Evolutionary conservation across 2,797 vertebrate genomes (phyloP).

Genomic region (Apogon talboti): DNA sequence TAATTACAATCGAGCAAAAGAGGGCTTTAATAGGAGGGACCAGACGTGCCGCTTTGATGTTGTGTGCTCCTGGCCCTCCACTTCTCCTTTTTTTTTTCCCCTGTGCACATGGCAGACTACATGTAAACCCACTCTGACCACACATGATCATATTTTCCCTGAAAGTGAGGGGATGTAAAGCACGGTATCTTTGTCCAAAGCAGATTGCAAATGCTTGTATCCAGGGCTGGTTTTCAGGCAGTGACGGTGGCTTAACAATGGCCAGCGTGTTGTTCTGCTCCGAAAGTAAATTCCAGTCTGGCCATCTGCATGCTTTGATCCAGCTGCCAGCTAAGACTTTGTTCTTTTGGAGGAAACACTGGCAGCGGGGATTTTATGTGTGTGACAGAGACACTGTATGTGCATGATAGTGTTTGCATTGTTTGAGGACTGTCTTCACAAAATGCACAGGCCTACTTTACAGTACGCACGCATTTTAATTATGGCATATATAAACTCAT

Average conservation of each 20-base stretch:
- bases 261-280: conserved; percentile 53
- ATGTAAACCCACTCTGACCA: conserved; percentile 20
- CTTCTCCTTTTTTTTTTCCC: conserved; percentile 12
- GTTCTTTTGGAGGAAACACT: conserved; percentile 55
- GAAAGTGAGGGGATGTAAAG: conserved; percentile 30
- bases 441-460: conserved; percentile 1
- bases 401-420: conserved; percentile 9
- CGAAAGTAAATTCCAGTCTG: conserved; percentile 50
- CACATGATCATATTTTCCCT: conserved; percentile 22
- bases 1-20: conserved; percentile 79
- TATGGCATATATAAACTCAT: not conserved
- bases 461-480: not conserved
- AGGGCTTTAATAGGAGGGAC: conserved; percentile 51
- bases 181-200: conserved; percentile 37
- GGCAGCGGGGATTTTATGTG: conserved; percentile 39
- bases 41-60: conserved; percentile 64
- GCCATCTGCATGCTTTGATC: conserved; percentile 73
- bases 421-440: conserved; percentile 10
- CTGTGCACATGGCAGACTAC: conserved; percentile 33
- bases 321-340: conserved; percentile 55
- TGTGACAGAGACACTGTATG: conserved; percentile 25
- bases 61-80: conserved; percentile 31
- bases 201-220: conserved; percentile 49
- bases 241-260: conserved; percentile 46
- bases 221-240: conserved; percentile 6